Conservation (phyloP, 2,797 vertebrate species). For the Alouatta caraya region DNA sequence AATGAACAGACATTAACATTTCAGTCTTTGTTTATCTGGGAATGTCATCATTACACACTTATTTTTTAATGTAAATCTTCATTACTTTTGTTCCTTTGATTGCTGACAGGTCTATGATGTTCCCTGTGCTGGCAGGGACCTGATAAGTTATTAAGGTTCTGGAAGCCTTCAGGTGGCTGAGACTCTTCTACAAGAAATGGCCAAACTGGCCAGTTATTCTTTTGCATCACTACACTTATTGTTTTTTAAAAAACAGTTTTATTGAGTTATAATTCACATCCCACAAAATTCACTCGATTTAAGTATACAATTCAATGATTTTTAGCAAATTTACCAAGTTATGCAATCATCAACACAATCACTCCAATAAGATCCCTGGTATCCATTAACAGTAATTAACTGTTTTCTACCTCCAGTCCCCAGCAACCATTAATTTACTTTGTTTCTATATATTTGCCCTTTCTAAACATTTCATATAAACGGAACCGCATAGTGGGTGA, state of each 20-base stretch:
- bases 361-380: background rate
- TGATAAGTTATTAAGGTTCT: background rate
- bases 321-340: background rate
- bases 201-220: background rate
- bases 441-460: background rate
- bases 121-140: conserved; percentile 45
- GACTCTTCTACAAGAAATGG: background rate
- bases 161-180: background rate
- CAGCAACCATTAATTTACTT: background rate
- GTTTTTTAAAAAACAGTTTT: background rate
- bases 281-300: background rate
- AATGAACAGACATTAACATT: background rate
- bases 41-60: background rate
- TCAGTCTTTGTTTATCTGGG: background rate
- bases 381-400: background rate
- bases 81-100: background rate
- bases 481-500: background rate
- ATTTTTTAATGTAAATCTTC: background rate
- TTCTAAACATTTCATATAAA: conserved; percentile 11
- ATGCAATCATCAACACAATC: background rate
- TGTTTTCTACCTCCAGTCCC: background rate
- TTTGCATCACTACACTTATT: background rate
- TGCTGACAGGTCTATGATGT: background rate
- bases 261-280: background rate
- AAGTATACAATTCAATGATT: background rate